Evolutionary conservation across 1,140 invertebrate species (phyloP), one percentile per base, ranked within the genome.

Genomic region (Drosophila funebris): DNA sequence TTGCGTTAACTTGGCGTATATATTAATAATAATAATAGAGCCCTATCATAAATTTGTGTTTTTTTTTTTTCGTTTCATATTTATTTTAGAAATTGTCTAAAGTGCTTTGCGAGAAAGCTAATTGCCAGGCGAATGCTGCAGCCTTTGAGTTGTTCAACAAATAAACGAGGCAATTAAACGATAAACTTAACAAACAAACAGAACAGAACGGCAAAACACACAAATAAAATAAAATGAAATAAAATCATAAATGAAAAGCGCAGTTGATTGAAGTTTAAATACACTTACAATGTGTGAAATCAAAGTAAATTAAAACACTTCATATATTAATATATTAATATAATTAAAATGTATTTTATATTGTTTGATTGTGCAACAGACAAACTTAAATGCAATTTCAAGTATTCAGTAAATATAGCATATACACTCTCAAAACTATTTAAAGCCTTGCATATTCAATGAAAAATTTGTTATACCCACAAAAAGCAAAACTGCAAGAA

Each of bases 121-220:
- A 69, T 69, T 61, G 37, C 36, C 57, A 52, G 58, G 48, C 62
- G n/a, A 46, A 46, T 46, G 46, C 9, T 52, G 4, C 2, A 39
- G 11, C 20, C 22, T n/a, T 31, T 50, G n/a, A 14, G 44, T 14
- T 46, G 27, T 52, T 36, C 11, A 14, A 18, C 20, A 66, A 56
- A 66, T 66, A 66, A 46, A 36, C 41, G 9, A 20, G 9, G 43
- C 31, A 66, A 57, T 57, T 66, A 66, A 61, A 43, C 36, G 33
- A 61, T 52, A 41, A 68, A 39, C 53, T 58, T 39, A 4, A 18
- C 52, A 67, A 58, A 52, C 36, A 68, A 33, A 33, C 18, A 27
- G 60, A 41, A 33, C 27, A 27, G 9, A 27, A 43, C 22, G 43
- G 43, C 29, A 37, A 33, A 44, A 52, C 22, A 5, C 20, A 11